Evolutionary conservation across 2,113 vertebrate genomes (phyloP).

Genomic region (Salvelinus namaycush): DNA sequence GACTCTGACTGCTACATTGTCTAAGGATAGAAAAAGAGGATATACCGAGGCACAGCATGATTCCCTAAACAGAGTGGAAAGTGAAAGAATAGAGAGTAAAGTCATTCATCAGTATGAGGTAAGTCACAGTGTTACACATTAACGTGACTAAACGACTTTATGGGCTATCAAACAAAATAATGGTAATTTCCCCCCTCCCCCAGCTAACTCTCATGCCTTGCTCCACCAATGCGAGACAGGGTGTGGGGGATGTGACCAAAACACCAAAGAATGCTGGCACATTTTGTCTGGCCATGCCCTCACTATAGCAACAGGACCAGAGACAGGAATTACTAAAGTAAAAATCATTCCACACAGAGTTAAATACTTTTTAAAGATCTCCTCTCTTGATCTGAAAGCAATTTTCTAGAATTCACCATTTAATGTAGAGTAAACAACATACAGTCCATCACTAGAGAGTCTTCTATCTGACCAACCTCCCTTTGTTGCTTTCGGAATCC

Average conservation of each 20-base stretch:
- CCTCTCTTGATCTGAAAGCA: not conserved
- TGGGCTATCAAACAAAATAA: too few species aligned
- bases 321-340: conserved; percentile 25
- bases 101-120: not conserved
- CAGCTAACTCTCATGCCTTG: too few species aligned
- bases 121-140: not conserved
- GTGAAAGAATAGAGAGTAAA: not conserved
- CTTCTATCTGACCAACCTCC: conserved; percentile 40
- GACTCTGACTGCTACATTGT: not conserved
- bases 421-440: not conserved
- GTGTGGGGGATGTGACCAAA: conserved; percentile 18
- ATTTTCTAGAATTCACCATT: not conserved
- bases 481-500: conserved; percentile 17
- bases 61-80: not conserved
- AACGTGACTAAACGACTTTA: conserved; percentile 14
- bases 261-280: conserved; percentile 20
- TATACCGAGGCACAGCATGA: not conserved
- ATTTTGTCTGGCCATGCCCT: conserved; percentile 13
- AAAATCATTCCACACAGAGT: not conserved
- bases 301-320: conserved; percentile 24
- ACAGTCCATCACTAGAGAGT: conserved; percentile 12
- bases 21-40: not conserved
- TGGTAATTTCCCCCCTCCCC: too few species aligned
- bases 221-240: not conserved
- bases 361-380: too few species aligned